Base-by-base conservation (phyloP, 2,888 invertebrate species). In the Anaspis maculata region DNA sequence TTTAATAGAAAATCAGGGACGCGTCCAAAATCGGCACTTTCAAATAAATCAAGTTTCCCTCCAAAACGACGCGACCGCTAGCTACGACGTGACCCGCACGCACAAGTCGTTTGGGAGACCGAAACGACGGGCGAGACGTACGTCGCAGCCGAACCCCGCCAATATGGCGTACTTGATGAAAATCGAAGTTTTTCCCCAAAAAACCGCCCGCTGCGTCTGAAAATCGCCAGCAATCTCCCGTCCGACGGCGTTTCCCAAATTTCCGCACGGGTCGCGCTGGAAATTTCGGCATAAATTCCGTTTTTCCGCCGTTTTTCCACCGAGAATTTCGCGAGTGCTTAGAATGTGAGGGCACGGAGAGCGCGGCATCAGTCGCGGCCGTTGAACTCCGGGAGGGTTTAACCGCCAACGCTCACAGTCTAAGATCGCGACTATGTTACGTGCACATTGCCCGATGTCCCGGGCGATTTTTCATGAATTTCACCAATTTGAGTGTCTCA, bases 391-490 rank as follows among this genome's bases (percentile, higher is more conserved):
- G 12, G 33, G 50, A 47, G 52, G 51, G 54, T 52, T 53, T 52
- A 54, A 54, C 49, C 48, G 36, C 27, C 14, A 21, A 42, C 27
- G 28, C 35, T 59, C 62, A 62, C 63, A 63, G 47, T 62, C 64
- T 64, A 57, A 61, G 32, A 46, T 40, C 44, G 40, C 43, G 42
- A 39, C 43, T 42, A 48, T 57, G 57, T 62, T 64, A 62, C 61
- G 63, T 64, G 59, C 64, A 63, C 61, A 64, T 60, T 62, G 62
- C 54, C 40, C 44, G 45, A 51, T 30, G 30, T 38, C 34, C 22
- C 13, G 15, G 19, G 30, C 26, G 23, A 9, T n/a, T 19, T 19
- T 19, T 5, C 5, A 19, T 5, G 19, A 9, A 6, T 19, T 19
- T 19, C 19, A 19, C 25, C 32, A 30, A 41, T 40, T 45, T 44